Conservation (phyloP, 2,113 vertebrate species). For the Rhinichthys klamathensis region DNA sequence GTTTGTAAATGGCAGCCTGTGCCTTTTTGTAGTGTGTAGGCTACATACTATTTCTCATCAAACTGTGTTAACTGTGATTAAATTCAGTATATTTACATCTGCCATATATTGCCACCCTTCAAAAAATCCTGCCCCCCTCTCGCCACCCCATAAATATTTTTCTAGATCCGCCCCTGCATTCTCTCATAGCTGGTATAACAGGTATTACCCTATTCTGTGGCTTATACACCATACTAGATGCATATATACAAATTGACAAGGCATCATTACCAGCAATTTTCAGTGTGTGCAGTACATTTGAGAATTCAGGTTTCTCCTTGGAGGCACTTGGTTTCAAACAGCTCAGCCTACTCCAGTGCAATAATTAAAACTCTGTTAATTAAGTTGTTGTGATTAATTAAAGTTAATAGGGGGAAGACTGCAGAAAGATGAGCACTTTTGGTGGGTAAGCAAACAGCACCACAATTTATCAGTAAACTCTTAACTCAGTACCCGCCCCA, state of each 20-base stretch:
- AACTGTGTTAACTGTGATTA: no score
- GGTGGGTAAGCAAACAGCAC: conserved; percentile 49
- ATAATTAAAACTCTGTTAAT: conserved; percentile 58
- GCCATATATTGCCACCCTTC: no score
- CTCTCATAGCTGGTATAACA: no score
- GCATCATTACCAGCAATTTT: not conserved
- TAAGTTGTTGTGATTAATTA: conserved; percentile 59
- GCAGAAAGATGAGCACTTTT: conserved; percentile 47
- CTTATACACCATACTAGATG: no score
- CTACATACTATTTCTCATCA: no score
- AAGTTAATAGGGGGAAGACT: conserved; percentile 47
- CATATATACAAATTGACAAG: not conserved
- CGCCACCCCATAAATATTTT: no score
- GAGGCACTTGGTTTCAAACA: conserved; percentile 49
- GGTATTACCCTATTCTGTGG: no score
- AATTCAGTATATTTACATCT: no score
- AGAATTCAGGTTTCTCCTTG: conserved; percentile 29
- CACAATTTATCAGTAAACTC: conserved; percentile 42
- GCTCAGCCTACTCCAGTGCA: conserved; percentile 35
- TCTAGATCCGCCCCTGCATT: no score
- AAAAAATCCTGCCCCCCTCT: no score
- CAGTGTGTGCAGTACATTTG: not conserved
- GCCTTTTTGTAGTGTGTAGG: no score
- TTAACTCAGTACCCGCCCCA: conserved; percentile 35
- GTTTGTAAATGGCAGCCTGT: no score